Conservation (phyloP, 2,888 invertebrate genomes). For the Pristionchus maxplancki region DNA sequence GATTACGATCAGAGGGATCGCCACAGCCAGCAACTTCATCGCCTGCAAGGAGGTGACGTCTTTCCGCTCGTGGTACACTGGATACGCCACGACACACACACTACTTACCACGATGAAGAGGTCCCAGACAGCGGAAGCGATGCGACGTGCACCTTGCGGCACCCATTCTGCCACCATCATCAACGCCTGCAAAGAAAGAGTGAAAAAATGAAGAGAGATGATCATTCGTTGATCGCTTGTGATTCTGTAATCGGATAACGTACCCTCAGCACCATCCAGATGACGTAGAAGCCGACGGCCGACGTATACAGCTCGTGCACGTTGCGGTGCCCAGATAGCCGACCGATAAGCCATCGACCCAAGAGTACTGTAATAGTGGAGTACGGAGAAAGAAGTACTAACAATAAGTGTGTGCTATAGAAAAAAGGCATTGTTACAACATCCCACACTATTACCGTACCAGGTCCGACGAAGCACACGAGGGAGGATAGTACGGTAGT, state of each 20-base stretch:
- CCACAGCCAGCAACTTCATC: constrained; percentile 81
- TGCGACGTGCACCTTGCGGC: constrained; percentile 41
- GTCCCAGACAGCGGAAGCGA: constrained; percentile 36
- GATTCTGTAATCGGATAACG: background rate
- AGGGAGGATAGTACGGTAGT: constrained; percentile 90
- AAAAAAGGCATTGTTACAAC: no score
- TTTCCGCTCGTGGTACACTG: background rate
- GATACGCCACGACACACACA: background rate
- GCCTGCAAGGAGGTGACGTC: constrained; percentile 53
- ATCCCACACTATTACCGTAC: constrained; percentile 76
- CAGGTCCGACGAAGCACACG: constrained; percentile 89
- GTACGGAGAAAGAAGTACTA: no score
- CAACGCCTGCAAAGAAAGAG: background rate
- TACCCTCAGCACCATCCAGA: constrained; percentile 50
- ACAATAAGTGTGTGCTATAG: no score
- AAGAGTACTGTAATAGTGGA: constrained; percentile 84
- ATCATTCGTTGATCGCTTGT: no score
- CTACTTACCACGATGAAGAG: constrained; percentile 32
- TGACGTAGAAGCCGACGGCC: constrained; percentile 50
- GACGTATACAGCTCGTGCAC: constrained; percentile 86
- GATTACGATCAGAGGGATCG: constrained; percentile 87
- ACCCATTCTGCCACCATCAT: constrained; percentile 52
- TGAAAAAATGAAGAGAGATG: background rate
- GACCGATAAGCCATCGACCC: constrained; percentile 76
- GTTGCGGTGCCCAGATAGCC: constrained; percentile 79